Base-by-base conservation (phyloP, 2,888 invertebrate genomes). In the Dinocampus coccinellae region DNA sequence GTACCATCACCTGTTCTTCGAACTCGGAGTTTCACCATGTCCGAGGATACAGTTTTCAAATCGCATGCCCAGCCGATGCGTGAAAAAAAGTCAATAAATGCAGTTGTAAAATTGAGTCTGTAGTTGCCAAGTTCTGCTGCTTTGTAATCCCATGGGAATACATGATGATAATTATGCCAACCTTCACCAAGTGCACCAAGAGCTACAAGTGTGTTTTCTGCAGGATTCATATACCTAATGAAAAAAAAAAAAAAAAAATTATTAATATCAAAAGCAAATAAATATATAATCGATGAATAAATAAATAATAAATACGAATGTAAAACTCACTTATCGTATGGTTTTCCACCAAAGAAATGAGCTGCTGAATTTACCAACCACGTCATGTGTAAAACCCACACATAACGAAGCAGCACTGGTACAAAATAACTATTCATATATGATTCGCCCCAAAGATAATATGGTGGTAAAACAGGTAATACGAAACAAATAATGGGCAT, bases 81-180 rank as follows among this genome's bases (percentile, higher is more conserved):
- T 11, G 95, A 93, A 88, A 94, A 94, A 82, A 94, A 82, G 78
- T 92, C 91, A 73, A 92, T 90, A 79, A 91, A 89, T 11, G 88
- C 82, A 0, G 91, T 91, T 1, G 91, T 91, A 0, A 88, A 61
- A 79, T 92, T 92, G 60, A 87, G 78, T 26, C 79, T 78, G 75
- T 88, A 88, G 39, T 87, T 81, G 13, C 95, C 95, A n/a, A 95
- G 89, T 86, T 97, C 97, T 6, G 95, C 93, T 29, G 97, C 94
- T 82, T 95, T 94, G 90, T 97, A 97, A 87, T 97, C 97, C 93
- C 95, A 95, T 0, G 97, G 97, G 88, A 97, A 97, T 0, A 94
- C 93, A 88, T 97, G 97, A 85, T 97, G 97, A 87, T 95, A 97
- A 88, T 97, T 97, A 89, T 97, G 97, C 94, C 95, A 97, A 3